These are phyloP conservation scores for Muscicapa comitata DNA, from an alignment of 2,797 vertebrate species.

Conservation along the genomic window DNA sequence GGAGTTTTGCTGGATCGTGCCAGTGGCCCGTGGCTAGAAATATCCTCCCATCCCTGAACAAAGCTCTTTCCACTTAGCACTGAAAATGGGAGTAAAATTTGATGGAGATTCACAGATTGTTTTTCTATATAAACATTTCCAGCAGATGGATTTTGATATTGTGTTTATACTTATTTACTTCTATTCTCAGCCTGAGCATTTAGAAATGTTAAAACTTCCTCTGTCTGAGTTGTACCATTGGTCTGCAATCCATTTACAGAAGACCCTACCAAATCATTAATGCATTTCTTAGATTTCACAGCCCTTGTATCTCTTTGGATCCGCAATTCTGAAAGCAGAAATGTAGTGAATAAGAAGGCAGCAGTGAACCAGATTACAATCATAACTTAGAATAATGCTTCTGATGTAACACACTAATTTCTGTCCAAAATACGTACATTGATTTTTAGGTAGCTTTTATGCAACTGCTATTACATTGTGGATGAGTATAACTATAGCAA, in stretches of 20 bases:
- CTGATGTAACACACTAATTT: constrained; percentile 2
- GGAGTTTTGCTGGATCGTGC: background rate
- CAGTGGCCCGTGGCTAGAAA: background rate
- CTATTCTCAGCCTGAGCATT: background rate
- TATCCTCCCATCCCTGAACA: background rate
- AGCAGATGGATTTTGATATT: background rate
- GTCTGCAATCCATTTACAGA: background rate
- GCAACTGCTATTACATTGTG: background rate
- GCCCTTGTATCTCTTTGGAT: background rate
- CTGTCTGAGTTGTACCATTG: background rate
- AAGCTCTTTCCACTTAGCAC: background rate
- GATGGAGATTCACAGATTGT: background rate
- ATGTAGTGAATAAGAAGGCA: background rate
- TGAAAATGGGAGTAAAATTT: background rate
- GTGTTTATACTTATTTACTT: background rate
- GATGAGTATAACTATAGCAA: background rate
- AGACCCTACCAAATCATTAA: background rate
- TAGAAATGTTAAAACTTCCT: background rate
- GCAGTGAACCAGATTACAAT: background rate
- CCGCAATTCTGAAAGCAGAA: background rate
- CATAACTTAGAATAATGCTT: background rate
- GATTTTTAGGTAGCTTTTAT: constrained; percentile 4
- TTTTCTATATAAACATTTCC: background rate
- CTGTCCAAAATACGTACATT: background rate
- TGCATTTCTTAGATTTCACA: background rate